Evolutionary conservation across 1,140 invertebrate species (phyloP).

Genomic region (Drosophila pachea): DNA sequence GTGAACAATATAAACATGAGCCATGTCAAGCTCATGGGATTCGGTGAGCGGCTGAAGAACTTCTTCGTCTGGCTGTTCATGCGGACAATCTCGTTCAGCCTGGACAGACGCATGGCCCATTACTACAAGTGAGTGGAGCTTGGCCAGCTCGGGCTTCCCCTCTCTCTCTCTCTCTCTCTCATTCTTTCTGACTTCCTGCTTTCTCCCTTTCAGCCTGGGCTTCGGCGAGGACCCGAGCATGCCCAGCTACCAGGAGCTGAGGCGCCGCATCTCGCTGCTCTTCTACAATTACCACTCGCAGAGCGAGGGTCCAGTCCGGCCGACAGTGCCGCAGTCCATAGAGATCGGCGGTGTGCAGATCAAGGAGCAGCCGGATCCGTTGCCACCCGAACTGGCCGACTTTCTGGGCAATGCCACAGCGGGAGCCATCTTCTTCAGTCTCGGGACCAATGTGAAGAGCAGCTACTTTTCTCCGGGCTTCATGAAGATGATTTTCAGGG

Average conservation of each 20-base stretch:
- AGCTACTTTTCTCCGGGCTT: conserved; percentile 70
- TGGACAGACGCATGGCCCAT: conserved; percentile 20
- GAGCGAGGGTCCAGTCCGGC: conserved; percentile 48
- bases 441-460: conserved; percentile 80
- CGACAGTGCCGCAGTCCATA: conserved; percentile 66
- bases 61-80: conserved; percentile 8
- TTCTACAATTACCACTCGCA: conserved; percentile 52
- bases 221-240: conserved; percentile 23
- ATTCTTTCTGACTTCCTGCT: neutral
- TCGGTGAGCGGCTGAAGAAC: conserved; percentile 37
- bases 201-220: conserved; percentile 1
- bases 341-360: conserved; percentile 77
- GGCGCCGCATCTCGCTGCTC: conserved; percentile 30
- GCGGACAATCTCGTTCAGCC: neutral
- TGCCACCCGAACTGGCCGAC: conserved; percentile 64
- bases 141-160: no score
- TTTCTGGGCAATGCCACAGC: conserved; percentile 79
- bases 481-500: conserved; percentile 73
- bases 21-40: conserved; percentile 6
- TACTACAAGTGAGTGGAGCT: conserved; percentile 43
- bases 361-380: conserved; percentile 47
- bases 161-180: no score
- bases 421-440: conserved; percentile 82
- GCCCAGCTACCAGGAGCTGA: conserved; percentile 36
- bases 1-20: conserved; percentile 34